Evolutionary conservation across 2,113 vertebrate genomes (phyloP), one percentile per base, ranked within the genome.

Genomic region (Sinocyclocheilus grahami): DNA sequence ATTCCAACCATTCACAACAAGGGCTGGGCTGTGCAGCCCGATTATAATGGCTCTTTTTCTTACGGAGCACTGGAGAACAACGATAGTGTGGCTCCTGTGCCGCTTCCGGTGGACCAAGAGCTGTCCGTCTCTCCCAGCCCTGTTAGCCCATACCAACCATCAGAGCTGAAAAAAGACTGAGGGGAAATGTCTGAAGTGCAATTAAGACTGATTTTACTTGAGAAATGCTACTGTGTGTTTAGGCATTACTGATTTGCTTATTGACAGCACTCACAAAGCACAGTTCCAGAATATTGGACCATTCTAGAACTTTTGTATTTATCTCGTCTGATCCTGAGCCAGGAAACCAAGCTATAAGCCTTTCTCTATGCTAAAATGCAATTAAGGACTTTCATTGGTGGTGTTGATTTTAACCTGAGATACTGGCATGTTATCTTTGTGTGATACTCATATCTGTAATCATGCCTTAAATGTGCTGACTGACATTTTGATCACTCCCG

Each of bases 31-130:
- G 92, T 97, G 60, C 97, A 98, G 93, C 97, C 97, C 2, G 97
- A 99, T 81, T 96, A 96, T 89, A 97, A 95, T 75, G 93, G 96
- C 67, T 96, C 97, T 0, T 99, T 99, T 87, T 98, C 97, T 74
- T 99, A 99, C 0, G 98, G 98, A 0, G 95, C 97, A 42, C 95
- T 99, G 87, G 97, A 97, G 89, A 98, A 95, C 95, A 97, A 96
- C 0, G 97, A 97, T 33, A 93, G 95, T 60, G 95, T 95, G 7
- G 91, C 92, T 0, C 95, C 97, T 1, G 94, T 95, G 8, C 91
- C 95, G 0, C 85, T 96, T 55, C 96, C 97, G 0, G 92, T 94
- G 1, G 93, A 94, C 83, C 94, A 95, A 69, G 96, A 96, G 58
- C 92, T 95, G 84, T 0, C 91, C 65, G 83, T 91, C 37, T 78